Conservation (phyloP, 1,140 invertebrate species). For the Megathymus violae region DNA sequence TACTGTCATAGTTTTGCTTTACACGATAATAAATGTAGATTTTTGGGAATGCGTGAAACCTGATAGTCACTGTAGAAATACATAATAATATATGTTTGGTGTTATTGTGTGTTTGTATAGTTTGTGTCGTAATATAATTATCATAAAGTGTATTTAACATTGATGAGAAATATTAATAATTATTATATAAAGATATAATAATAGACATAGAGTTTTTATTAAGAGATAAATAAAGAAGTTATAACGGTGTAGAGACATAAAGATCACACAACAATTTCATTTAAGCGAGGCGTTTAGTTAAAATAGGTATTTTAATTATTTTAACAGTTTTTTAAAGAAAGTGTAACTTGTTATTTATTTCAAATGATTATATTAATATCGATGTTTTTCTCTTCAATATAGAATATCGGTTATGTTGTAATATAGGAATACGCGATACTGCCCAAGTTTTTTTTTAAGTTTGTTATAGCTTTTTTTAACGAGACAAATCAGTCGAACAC, state of each 20-base stretch:
- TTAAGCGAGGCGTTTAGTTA: slow-evolving; percentile 65
- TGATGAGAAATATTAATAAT: slow-evolving; percentile 78
- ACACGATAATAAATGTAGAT: slow-evolving; percentile 48
- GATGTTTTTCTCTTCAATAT: slow-evolving; percentile 76
- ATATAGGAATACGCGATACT: slow-evolving; percentile 75
- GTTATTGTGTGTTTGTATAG: slow-evolving; percentile 52
- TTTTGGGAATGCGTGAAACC: slow-evolving; percentile 56
- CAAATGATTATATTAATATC: slow-evolving; percentile 83
- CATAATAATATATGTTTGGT: slow-evolving; percentile 49
- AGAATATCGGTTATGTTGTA: slow-evolving; percentile 76
- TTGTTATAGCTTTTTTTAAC: slow-evolving; percentile 70
- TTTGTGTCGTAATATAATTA: slow-evolving; percentile 61
- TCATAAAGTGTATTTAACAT: slow-evolving; percentile 77
- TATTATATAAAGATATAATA: slow-evolving; percentile 81
- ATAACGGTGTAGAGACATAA: slow-evolving; percentile 68
- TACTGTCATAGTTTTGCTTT: slow-evolving; percentile 47
- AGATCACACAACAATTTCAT: slow-evolving; percentile 72
- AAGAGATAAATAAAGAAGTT: slow-evolving; percentile 79
- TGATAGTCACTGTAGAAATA: slow-evolving; percentile 50
- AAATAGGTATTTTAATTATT: slow-evolving; percentile 75
- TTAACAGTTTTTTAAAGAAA: slow-evolving; percentile 78
- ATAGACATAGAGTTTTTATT: slow-evolving; percentile 82
- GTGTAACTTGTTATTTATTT: slow-evolving; percentile 83
- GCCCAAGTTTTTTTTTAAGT: slow-evolving; percentile 68
- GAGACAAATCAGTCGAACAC: slow-evolving; percentile 50